phyloP scores from a whole-genome alignment of 2,797 vertebrate genomes.

The Anabacerthia variegaticeps region DNA sequence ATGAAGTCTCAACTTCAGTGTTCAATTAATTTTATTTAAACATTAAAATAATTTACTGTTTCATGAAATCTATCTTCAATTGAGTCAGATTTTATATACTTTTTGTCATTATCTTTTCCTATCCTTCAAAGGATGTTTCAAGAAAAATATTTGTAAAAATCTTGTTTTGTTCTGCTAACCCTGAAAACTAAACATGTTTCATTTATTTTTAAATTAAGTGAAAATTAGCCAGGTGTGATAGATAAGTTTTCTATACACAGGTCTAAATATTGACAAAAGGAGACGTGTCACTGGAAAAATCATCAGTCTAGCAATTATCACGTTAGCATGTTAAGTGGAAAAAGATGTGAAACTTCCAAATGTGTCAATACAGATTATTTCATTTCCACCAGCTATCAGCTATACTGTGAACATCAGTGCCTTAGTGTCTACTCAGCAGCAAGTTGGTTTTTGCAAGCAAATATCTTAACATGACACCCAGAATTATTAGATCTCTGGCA shows the following conservation, averaged over 20 bases:
- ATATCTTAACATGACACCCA: neutral
- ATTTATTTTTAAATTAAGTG: constrained; percentile 83
- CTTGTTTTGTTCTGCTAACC: constrained; percentile 70
- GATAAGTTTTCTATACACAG: constrained; percentile 83
- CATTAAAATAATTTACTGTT: neutral
- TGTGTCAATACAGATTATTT: constrained; percentile 84
- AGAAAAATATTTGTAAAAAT: constrained; percentile 72
- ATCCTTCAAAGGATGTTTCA: constrained; percentile 51
- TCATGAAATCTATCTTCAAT: constrained; percentile 9
- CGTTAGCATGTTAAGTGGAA: constrained; percentile 82
- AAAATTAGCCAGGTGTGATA: constrained; percentile 85
- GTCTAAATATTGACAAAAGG: constrained; percentile 85
- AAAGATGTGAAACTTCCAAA: constrained; percentile 82
- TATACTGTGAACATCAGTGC: constrained; percentile 76
- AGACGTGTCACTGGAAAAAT: constrained; percentile 82
- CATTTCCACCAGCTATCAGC: constrained; percentile 79
- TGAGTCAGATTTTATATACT: neutral
- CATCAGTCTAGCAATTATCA: constrained; percentile 84
- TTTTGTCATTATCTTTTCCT: constrained; percentile 54
- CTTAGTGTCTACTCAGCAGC: constrained; percentile 59
- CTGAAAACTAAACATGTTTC: constrained; percentile 76
- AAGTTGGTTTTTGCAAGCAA: constrained; percentile 48
- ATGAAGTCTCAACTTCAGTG: neutral
- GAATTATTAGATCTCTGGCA: neutral
- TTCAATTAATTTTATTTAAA: neutral